Conservation (phyloP, 2,888 invertebrate genomes). For the Himalopsyche anomala region DNA sequence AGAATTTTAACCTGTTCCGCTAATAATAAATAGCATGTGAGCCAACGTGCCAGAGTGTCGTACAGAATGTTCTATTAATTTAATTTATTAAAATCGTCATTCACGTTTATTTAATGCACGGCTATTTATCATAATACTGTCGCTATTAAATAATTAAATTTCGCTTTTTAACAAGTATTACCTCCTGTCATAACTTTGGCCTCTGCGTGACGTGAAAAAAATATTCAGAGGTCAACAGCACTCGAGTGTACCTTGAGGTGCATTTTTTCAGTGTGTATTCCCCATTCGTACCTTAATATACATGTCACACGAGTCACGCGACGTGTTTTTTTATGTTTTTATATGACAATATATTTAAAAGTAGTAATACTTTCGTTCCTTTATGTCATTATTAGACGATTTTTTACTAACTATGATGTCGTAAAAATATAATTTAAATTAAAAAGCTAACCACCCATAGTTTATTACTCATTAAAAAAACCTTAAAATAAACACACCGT, state of each 20-base stretch:
- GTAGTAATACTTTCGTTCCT: not conserved
- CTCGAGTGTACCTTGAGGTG: not conserved
- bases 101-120: not conserved
- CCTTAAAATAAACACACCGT: too few species aligned
- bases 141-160: constrained; percentile 26
- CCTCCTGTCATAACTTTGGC: constrained; percentile 23
- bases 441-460: too few species aligned
- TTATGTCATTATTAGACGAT: constrained; percentile 33
- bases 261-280: constrained; percentile 30
- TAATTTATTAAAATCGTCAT: too few species aligned
- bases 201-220: not conserved
- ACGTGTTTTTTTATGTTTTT: not conserved
- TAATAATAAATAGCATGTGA: too few species aligned
- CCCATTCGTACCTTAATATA: constrained; percentile 34
- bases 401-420: constrained; percentile 28
- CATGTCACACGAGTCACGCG: constrained; percentile 14
- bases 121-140: not conserved
- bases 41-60: too few species aligned
- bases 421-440: too few species aligned
- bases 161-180: constrained; percentile 20
- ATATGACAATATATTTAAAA: not conserved
- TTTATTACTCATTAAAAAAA: too few species aligned
- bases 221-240: not conserved
- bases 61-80: too few species aligned
- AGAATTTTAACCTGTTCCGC: too few species aligned